Evolutionary conservation across 2,888 invertebrate genomes (phyloP).

Genomic region (Alloplasta piceator): DNA sequence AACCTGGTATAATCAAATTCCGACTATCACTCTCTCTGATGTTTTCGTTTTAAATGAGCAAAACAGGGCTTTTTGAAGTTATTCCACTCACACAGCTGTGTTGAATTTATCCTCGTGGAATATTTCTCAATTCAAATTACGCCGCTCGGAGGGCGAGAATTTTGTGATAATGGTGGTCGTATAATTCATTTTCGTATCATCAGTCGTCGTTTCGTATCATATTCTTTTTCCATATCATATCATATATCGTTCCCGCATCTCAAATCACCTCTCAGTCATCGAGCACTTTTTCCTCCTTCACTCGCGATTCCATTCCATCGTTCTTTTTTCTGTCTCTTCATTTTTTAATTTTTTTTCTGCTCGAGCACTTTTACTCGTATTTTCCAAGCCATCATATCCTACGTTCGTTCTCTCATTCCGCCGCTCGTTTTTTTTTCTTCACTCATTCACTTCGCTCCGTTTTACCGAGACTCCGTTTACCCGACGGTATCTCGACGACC

Average conservation of each 20-base stretch:
- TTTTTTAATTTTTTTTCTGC: slow-evolving; percentile 13
- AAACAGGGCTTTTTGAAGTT: too few relatives aligned
- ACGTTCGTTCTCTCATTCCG: slow-evolving; percentile 22
- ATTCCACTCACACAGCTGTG: too few relatives aligned
- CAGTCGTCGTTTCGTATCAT: too few relatives aligned
- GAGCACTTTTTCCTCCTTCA: slow-evolving; percentile 1
- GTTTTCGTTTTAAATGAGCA: too few relatives aligned
- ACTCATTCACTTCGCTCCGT: slow-evolving; percentile 34
- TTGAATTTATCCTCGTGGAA: too few relatives aligned
- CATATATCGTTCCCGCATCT: neutral
- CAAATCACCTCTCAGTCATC: neutral
- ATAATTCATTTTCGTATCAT: too few relatives aligned
- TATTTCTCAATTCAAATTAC: too few relatives aligned
- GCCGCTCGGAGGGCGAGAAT: too few relatives aligned
- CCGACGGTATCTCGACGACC: slow-evolving; percentile 58
- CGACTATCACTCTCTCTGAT: too few relatives aligned
- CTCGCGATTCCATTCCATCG: neutral
- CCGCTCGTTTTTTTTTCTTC: slow-evolving; percentile 11
- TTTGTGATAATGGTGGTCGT: too few relatives aligned
- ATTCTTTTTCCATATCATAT: neutral
- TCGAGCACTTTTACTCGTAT: slow-evolving; percentile 13
- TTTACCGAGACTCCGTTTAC: slow-evolving; percentile 43
- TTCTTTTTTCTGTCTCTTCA: slow-evolving; percentile 10
- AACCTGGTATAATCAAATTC: too few relatives aligned
- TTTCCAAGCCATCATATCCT: slow-evolving; percentile 17